phyloP scores from a whole-genome alignment of 2,113 vertebrate species.

The Amphilophus citrinellus region DNA sequence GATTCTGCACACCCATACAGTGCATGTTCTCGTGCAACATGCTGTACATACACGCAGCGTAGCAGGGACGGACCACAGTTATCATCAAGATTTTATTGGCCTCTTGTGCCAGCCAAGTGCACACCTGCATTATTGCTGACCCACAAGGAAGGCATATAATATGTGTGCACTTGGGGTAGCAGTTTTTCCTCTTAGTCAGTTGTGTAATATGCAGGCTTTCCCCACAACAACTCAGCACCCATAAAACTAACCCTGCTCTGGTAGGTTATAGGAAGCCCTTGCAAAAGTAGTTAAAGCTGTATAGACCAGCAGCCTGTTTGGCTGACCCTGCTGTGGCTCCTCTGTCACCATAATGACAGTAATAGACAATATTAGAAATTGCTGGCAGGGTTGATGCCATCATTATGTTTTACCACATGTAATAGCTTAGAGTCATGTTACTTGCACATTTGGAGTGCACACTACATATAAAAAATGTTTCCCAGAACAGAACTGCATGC shows the following conservation, averaged over 20 bases:
- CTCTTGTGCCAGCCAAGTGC: slow-evolving; percentile 1
- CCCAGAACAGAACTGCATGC: background rate
- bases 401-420: background rate
- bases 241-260: background rate
- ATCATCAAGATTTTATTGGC: background rate
- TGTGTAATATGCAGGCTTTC: background rate
- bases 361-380: background rate
- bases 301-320: rapidly evolving
- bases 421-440: background rate
- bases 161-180: background rate
- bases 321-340: background rate
- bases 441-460: background rate
- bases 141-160: background rate
- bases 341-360: background rate
- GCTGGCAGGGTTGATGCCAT: background rate
- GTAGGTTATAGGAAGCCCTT: background rate
- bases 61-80: background rate
- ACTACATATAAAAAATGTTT: background rate
- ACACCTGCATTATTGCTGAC: background rate
- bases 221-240: slow-evolving; percentile 5
- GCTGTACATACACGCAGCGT: background rate
- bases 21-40: background rate
- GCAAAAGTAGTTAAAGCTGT: background rate
- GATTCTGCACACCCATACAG: background rate
- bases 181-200: background rate